Evolutionary conservation across 2,113 vertebrate genomes (phyloP).

Genomic region (Hemicordylus capensis): DNA sequence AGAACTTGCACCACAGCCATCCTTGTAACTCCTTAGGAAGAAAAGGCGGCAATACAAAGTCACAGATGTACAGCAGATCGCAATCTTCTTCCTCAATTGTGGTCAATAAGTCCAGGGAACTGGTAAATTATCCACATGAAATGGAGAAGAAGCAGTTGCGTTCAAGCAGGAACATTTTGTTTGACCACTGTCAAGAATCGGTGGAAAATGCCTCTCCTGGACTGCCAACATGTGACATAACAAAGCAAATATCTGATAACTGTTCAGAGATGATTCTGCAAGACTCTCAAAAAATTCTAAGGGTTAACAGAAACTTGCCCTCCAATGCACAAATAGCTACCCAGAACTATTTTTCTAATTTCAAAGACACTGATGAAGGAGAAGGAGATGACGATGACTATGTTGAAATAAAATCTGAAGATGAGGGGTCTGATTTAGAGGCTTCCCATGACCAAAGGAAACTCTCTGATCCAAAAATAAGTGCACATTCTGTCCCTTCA

Average conservation of each 20-base stretch:
- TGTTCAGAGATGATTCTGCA: constrained; percentile 89
- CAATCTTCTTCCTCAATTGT: constrained; percentile 82
- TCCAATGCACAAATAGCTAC: constrained; percentile 86
- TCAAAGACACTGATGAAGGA: constrained; percentile 89
- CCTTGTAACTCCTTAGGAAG: constrained; percentile 85
- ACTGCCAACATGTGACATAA: not conserved
- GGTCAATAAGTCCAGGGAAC: constrained; percentile 72
- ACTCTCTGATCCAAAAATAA: constrained; percentile 50
- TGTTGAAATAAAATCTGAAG: constrained; percentile 96
- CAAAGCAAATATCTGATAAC: constrained; percentile 69
- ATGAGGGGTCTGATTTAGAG: constrained; percentile 80
- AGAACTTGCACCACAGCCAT: constrained; percentile 77
- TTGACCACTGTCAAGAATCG: constrained; percentile 62
- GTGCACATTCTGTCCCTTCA: not conserved
- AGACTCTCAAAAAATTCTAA: constrained; percentile 91
- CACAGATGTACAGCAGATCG: constrained; percentile 76
- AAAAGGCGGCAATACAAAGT: constrained; percentile 67
- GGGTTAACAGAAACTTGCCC: constrained; percentile 82
- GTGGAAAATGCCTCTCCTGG: not conserved
- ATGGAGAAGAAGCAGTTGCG: constrained; percentile 64
- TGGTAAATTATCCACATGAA: constrained; percentile 68
- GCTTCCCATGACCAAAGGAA: constrained; percentile 36
- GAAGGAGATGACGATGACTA: constrained; percentile 91
- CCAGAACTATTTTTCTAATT: constrained; percentile 94
- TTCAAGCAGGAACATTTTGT: constrained; percentile 53